A percentile compares a stretch with the other conserved stretches of the same genome.
Evolutionary conservation across 1,140 invertebrate species (phyloP).

Genomic region (Drusus annulatus): DNA sequence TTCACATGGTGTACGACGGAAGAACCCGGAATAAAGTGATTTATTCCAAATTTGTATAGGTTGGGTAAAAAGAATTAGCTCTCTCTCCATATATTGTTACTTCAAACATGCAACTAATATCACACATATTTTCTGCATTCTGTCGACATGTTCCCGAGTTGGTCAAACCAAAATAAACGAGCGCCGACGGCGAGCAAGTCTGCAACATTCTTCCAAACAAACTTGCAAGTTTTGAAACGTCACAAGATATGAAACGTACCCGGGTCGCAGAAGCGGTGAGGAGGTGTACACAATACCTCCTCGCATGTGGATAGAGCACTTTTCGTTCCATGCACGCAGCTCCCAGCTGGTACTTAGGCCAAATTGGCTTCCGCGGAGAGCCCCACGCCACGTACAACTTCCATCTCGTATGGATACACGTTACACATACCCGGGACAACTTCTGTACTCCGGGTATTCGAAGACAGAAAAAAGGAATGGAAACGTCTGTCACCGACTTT

Average conservation of each 20-base stretch:
- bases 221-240: constrained; percentile 17
- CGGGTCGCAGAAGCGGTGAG: constrained; percentile 25
- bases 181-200: too few species aligned
- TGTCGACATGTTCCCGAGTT: too few species aligned
- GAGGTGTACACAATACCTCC: constrained; percentile 17
- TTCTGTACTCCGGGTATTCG: constrained; percentile 37
- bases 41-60: too few species aligned
- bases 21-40: too few species aligned
- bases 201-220: not conserved
- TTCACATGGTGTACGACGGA: too few species aligned
- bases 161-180: too few species aligned
- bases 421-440: not conserved
- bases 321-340: constrained; percentile 44
- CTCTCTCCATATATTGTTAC: too few species aligned
- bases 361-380: constrained; percentile 49
- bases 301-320: constrained; percentile 38
- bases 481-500: too few species aligned
- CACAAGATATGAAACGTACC: constrained; percentile 37
- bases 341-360: constrained; percentile 17
- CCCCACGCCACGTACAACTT: constrained; percentile 25
- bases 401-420: constrained; percentile 23
- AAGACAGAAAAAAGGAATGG: constrained; percentile 5
- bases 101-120: too few species aligned
- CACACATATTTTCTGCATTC: too few species aligned
- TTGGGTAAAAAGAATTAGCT: too few species aligned